phyloP scores from a whole-genome alignment of 2,113 vertebrate species.

The Epinephelus cyanopodus region DNA sequence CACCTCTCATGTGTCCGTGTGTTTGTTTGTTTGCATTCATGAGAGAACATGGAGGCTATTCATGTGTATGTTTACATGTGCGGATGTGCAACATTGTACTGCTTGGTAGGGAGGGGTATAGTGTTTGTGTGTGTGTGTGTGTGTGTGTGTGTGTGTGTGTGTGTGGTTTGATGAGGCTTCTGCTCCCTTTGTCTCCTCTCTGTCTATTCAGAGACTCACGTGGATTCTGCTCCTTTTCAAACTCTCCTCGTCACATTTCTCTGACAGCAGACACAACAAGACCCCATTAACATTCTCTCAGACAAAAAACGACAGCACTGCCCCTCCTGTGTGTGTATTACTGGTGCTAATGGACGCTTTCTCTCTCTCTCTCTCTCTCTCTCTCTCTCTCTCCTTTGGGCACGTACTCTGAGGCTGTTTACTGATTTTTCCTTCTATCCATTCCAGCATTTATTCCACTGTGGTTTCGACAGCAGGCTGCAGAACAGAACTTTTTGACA shows the following conservation, averaged over 20 bases:
- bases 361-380: not conserved
- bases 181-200: constrained; percentile 31
- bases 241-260: constrained; percentile 19
- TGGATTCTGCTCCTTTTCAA: constrained; percentile 23
- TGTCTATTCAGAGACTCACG: constrained; percentile 32
- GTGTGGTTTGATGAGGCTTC: not conserved
- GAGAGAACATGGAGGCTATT: not conserved
- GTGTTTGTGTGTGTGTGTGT: not conserved
- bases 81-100: not conserved
- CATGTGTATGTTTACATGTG: not conserved
- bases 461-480: not conserved
- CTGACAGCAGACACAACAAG: constrained; percentile 43
- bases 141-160: not conserved
- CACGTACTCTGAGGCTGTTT: not conserved
- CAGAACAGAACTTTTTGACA: not conserved
- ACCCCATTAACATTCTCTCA: constrained; percentile 11
- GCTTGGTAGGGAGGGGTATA: not conserved
- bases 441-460: not conserved
- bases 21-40: constrained; percentile 8
- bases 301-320: not conserved
- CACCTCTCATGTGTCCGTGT: not conserved
- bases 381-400: not conserved
- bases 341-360: not conserved
- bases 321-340: not conserved
- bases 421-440: not conserved